Evolutionary conservation across 1,140 invertebrate genomes (phyloP).

Genomic region (Pseudomyrmex cubaensis): DNA sequence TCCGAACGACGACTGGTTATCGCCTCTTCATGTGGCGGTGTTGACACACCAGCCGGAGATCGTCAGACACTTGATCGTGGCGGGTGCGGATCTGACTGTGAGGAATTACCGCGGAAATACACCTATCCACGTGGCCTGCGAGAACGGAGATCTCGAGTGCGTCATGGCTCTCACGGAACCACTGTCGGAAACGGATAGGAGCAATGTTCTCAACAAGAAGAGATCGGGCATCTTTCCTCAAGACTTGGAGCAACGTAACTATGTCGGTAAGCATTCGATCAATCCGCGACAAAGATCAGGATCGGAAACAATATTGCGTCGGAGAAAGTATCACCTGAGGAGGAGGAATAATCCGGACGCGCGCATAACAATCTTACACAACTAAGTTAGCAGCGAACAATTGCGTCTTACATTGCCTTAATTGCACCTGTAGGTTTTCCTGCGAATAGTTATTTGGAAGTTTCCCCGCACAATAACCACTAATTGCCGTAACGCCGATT

Average conservation of each 20-base stretch:
- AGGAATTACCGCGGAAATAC: constrained; percentile 89
- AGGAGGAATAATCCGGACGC: no score
- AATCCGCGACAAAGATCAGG: background rate
- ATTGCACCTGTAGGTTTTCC: background rate
- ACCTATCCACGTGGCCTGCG: constrained; percentile 89
- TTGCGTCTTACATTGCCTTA: background rate
- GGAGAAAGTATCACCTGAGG: no score
- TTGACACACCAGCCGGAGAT: constrained; percentile 89
- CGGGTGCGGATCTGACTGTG: constrained; percentile 88
- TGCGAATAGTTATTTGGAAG: constrained; percentile 13
- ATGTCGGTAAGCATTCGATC: constrained; percentile 89
- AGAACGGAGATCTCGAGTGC: constrained; percentile 87
- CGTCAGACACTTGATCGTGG: constrained; percentile 88
- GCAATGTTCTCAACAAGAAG: constrained; percentile 79
- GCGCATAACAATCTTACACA: no score
- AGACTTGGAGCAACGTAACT: constrained; percentile 91
- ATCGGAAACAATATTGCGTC: no score
- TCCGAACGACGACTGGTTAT: constrained; percentile 88
- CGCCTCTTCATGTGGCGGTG: constrained; percentile 91
- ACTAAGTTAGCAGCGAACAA: background rate
- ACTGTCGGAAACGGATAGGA: constrained; percentile 85
- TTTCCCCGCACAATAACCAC: background rate
- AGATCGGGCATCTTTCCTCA: constrained; percentile 84
- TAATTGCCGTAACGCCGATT: constrained; percentile 1
- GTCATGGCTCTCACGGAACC: constrained; percentile 88